These are phyloP conservation scores for Athalia circularis DNA, from an alignment of 2,888 invertebrate genomes.

Conservation along the genomic window DNA sequence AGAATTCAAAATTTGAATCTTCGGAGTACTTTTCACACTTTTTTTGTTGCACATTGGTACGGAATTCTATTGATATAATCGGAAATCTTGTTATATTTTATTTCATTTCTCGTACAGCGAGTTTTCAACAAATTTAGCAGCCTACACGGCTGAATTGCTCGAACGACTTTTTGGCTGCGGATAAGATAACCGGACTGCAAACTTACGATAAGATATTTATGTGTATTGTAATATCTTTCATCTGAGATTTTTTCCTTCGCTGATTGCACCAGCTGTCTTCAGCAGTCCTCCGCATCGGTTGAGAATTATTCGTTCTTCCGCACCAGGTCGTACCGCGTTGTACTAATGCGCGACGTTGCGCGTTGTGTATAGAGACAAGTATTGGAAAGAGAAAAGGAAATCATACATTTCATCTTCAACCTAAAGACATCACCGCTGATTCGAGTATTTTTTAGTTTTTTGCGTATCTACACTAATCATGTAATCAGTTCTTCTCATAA, in stretches of 20 bases:
- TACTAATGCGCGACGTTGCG: neutral
- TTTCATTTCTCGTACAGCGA: too few relatives aligned
- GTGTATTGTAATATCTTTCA: neutral
- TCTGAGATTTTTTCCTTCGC: neutral
- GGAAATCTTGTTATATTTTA: too few relatives aligned
- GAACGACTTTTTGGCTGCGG: neutral
- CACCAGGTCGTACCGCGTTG: neutral
- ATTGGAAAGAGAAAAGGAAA: constrained; percentile 12
- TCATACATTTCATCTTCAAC: neutral
- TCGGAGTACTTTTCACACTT: too few relatives aligned
- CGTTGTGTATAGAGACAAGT: neutral
- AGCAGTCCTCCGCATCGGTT: constrained; percentile 18
- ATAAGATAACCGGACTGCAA: neutral
- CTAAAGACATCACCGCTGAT: too few relatives aligned
- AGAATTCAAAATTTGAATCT: too few relatives aligned
- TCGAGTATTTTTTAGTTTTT: too few relatives aligned
- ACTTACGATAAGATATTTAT: too few relatives aligned
- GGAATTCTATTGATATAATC: too few relatives aligned
- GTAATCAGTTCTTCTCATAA: too few relatives aligned
- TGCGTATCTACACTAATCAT: too few relatives aligned
- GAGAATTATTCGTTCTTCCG: constrained; percentile 31
- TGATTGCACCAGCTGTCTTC: neutral
- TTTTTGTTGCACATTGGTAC: too few relatives aligned
- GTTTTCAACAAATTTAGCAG: constrained; percentile 2
- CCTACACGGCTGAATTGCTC: neutral